Percentiles rank a stretch among this genome's conserved stretches.
phyloP scores from a whole-genome alignment of 2,888 invertebrate genomes.

The Tholera decimalis region DNA sequence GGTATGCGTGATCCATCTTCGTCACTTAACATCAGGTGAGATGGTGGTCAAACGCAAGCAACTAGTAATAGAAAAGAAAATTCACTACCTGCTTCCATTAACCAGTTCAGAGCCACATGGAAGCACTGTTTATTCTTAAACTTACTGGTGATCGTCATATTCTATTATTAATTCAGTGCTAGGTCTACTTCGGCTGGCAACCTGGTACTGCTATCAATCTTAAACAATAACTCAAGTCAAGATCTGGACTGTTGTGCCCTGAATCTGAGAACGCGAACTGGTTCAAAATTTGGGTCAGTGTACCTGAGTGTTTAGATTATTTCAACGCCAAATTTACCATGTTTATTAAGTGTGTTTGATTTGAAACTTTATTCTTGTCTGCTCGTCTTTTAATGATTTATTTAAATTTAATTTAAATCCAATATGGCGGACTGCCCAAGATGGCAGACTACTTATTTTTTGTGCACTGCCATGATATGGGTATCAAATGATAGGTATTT shows the following conservation, averaged over 20 bases:
- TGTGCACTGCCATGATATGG: too few relatives aligned
- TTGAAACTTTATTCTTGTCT: slow-evolving; percentile 7
- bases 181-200: slow-evolving; percentile 14
- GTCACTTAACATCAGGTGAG: too few relatives aligned
- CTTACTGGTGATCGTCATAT: background rate
- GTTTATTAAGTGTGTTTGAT: slow-evolving; percentile 22
- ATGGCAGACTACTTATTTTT: too few relatives aligned
- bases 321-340: slow-evolving; percentile 36
- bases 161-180: slow-evolving; percentile 14
- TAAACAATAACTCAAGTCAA: slow-evolving; percentile 40
- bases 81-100: background rate
- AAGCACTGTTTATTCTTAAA: background rate
- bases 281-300: slow-evolving; percentile 39
- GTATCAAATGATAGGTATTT: too few relatives aligned
- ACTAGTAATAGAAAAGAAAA: too few relatives aligned
- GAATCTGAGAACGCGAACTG: slow-evolving; percentile 47
- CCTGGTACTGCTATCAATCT: slow-evolving; percentile 18
- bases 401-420: too few relatives aligned
- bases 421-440: too few relatives aligned
- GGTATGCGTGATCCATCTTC: too few relatives aligned
- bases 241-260: slow-evolving; percentile 44
- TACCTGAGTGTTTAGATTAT: slow-evolving; percentile 43
- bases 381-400: background rate
- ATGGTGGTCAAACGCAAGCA: too few relatives aligned
- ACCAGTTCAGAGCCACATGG: slow-evolving; percentile 5